phyloP scores from a whole-genome alignment of 2,888 invertebrate species.

The Danaus chrysippus region DNA sequence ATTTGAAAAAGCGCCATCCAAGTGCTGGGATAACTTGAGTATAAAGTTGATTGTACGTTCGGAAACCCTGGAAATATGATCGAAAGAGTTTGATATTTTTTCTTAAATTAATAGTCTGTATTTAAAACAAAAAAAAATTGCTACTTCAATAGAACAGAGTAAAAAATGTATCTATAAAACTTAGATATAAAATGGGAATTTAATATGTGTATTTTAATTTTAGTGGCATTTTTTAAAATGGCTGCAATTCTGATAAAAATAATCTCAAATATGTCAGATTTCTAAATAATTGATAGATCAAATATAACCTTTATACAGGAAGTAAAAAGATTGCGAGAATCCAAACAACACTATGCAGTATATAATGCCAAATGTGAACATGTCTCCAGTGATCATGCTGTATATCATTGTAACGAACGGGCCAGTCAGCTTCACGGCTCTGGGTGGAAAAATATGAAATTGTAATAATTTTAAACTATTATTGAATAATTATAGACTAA shows the following conservation, averaged over 20 bases:
- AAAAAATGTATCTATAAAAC: too few relatives aligned
- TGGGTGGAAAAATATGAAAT: slow-evolving; percentile 51
- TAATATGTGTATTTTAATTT: too few relatives aligned
- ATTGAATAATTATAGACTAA: too few relatives aligned
- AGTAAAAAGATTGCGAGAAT: slow-evolving; percentile 97
- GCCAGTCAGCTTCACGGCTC: slow-evolving; percentile 95
- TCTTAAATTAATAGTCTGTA: background rate
- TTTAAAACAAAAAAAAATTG: too few relatives aligned
- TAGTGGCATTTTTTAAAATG: too few relatives aligned
- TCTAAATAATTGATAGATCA: too few relatives aligned
- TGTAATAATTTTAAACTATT: too few relatives aligned
- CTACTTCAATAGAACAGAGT: too few relatives aligned
- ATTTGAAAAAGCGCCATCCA: slow-evolving; percentile 99
- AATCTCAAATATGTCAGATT: too few relatives aligned
- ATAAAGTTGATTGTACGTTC: slow-evolving; percentile 88
- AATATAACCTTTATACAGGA: slow-evolving; percentile 89
- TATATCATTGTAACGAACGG: slow-evolving; percentile 99
- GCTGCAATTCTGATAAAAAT: too few relatives aligned
- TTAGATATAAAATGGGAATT: too few relatives aligned
- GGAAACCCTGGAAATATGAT: slow-evolving; percentile 81
- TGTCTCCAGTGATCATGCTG: slow-evolving; percentile 99
- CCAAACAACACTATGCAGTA: slow-evolving; percentile 96
- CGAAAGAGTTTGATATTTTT: background rate
- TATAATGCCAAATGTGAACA: slow-evolving; percentile 98
- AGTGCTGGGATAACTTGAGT: slow-evolving; percentile 91